These are phyloP conservation scores for Lacerta bilineata DNA, from an alignment of 2,797 vertebrate species.

Conservation along the genomic window DNA sequence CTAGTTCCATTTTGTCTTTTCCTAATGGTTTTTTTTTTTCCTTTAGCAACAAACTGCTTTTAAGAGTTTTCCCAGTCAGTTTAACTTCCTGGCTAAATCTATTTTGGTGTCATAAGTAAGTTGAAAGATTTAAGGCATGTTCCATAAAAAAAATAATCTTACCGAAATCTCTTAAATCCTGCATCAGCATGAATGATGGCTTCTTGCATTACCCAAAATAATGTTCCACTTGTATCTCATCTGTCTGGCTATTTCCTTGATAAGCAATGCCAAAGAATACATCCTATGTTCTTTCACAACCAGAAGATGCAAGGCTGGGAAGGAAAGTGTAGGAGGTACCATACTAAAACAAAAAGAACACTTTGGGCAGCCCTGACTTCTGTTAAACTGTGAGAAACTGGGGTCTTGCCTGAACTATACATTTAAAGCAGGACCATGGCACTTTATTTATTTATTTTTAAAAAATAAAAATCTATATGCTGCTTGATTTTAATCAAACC, in stretches of 20 bases:
- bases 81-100: conserved; percentile 31
- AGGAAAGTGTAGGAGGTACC: conserved; percentile 29
- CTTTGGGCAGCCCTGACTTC: conserved; percentile 6
- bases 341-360: conserved; percentile 41
- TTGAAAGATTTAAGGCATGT: not conserved
- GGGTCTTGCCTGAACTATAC: not conserved
- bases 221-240: conserved; percentile 58
- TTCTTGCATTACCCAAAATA: conserved; percentile 65
- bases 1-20: not conserved
- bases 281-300: conserved; percentile 22
- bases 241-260: conserved; percentile 11
- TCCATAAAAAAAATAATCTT: conserved; percentile 50
- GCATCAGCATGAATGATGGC: conserved; percentile 61
- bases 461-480: too few species aligned
- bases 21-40: not conserved
- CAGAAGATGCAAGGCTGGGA: conserved; percentile 44
- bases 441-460: too few species aligned
- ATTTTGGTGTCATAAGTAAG: not conserved
- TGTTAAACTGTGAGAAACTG: not conserved
- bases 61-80: conserved; percentile 31
- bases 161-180: conserved; percentile 53
- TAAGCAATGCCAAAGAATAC: conserved; percentile 63
- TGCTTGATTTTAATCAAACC: too few species aligned
- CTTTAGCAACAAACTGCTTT: not conserved
- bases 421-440: too few species aligned